Evolutionary conservation across 1,140 invertebrate genomes (phyloP).

Genomic region (Phenacoccus solenopsis): DNA sequence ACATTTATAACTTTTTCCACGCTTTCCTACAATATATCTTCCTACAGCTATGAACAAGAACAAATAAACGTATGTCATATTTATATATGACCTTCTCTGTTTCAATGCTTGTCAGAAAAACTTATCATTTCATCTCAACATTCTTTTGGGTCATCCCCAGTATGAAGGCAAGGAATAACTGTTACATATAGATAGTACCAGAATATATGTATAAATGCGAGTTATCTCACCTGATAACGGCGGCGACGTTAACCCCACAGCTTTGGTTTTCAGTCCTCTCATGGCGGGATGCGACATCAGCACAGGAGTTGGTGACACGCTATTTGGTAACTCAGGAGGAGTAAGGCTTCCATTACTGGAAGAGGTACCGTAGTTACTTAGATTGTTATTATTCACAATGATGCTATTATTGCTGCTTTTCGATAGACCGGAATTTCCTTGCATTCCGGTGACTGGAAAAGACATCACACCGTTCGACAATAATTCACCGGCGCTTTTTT

Average conservation of each 20-base stretch:
- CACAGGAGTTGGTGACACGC: conserved; percentile 35
- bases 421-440: background rate
- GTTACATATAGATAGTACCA: too few relatives aligned
- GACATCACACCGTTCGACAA: conserved; percentile 18
- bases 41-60: too few relatives aligned
- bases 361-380: conserved; percentile 29
- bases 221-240: background rate
- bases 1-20: too few relatives aligned
- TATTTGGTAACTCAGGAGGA: conserved; percentile 31
- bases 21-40: too few relatives aligned
- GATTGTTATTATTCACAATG: conserved; percentile 28
- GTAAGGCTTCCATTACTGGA: conserved; percentile 33
- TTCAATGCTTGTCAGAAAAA: too few relatives aligned
- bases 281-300: conserved; percentile 39
- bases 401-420: background rate
- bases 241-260: conserved; percentile 22
- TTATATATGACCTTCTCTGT: too few relatives aligned
- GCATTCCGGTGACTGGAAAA: background rate
- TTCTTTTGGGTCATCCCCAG: too few relatives aligned
- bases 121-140: too few relatives aligned
- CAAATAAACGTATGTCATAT: too few relatives aligned
- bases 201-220: too few relatives aligned
- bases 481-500: conserved; percentile 11
- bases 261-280: conserved; percentile 38
- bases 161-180: too few relatives aligned